A percentile compares a stretch with the other conserved stretches of the same genome.
Conservation (phyloP, 2,888 invertebrate species). For the Hemicrepidius hirtus region DNA sequence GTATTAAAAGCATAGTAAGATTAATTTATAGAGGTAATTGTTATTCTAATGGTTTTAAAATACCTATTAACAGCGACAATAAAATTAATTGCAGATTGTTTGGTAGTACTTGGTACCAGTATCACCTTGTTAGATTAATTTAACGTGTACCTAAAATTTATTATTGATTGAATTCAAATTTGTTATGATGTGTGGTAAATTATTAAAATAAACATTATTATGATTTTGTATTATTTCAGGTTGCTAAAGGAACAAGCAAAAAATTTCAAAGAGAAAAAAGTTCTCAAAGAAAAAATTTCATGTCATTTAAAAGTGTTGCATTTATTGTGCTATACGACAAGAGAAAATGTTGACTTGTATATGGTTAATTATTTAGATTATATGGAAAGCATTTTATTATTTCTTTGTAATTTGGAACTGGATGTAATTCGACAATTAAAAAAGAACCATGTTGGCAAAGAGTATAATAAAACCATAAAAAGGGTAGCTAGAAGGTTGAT, state of each 20-base stretch:
- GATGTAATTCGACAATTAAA: conserved; percentile 54
- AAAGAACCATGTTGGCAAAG: conserved; percentile 51
- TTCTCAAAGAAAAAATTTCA: conserved; percentile 54
- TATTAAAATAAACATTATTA: no score
- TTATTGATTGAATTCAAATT: no score
- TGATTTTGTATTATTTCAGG: conserved; percentile 52
- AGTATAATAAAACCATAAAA: conserved; percentile 36
- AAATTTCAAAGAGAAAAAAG: conserved; percentile 54
- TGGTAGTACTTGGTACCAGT: no score
- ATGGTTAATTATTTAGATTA: conserved; percentile 57
- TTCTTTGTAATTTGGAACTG: conserved; percentile 60
- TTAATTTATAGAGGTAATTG: no score
- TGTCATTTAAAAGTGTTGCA: conserved; percentile 60
- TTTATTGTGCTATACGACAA: conserved; percentile 54
- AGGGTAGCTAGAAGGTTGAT: conserved; percentile 54
- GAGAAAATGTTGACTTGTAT: conserved; percentile 52
- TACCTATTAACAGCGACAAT: no score
- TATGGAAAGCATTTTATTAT: conserved; percentile 62
- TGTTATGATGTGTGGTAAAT: no score
- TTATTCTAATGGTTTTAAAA: no score
- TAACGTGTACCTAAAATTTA: no score
- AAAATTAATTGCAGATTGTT: no score
- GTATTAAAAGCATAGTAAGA: no score
- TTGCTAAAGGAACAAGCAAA: conserved; percentile 56
- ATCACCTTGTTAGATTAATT: no score